A percentile compares a stretch with the other conserved stretches of the same genome.
Evolutionary conservation across 1,140 invertebrate genomes (phyloP).

Genomic region (Aphelinus certus): DNA sequence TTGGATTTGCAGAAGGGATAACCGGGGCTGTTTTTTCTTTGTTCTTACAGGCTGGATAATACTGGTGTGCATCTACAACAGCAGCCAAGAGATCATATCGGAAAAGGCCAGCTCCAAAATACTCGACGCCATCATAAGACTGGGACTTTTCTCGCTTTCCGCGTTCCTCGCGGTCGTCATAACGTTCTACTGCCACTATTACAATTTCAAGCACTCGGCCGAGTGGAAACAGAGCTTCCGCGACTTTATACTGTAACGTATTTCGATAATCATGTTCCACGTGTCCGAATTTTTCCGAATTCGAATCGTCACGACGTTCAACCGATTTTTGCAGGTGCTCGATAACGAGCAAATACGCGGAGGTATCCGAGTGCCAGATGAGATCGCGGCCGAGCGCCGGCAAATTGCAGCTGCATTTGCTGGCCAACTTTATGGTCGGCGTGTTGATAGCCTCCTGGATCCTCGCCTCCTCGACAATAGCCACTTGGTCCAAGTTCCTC

Average conservation of each 20-base stretch:
- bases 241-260: conserved; percentile 82
- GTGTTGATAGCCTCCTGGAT: conserved; percentile 91
- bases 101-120: conserved; percentile 83
- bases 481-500: conserved; percentile 85
- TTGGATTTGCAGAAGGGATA: conserved; percentile 29
- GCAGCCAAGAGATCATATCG: conserved; percentile 83
- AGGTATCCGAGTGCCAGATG: conserved; percentile 69
- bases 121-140: conserved; percentile 80
- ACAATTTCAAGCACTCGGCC: conserved; percentile 78
- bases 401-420: conserved; percentile 81
- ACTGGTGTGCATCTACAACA: conserved; percentile 79
- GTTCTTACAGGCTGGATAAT: conserved; percentile 73
- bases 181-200: conserved; percentile 81
- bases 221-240: conserved; percentile 80
- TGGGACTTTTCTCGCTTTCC: conserved; percentile 78
- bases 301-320: conserved; percentile 3
- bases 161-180: conserved; percentile 79
- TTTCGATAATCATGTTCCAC: conserved; percentile 35
- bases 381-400: conserved; percentile 80
- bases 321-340: conserved; percentile 66
- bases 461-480: conserved; percentile 83
- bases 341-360: conserved; percentile 67
- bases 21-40: conserved; percentile 9
- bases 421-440: conserved; percentile 83
- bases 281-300: neutral